phyloP scores from a whole-genome alignment of 2,888 invertebrate species.

The Ametastegia equiseti region DNA sequence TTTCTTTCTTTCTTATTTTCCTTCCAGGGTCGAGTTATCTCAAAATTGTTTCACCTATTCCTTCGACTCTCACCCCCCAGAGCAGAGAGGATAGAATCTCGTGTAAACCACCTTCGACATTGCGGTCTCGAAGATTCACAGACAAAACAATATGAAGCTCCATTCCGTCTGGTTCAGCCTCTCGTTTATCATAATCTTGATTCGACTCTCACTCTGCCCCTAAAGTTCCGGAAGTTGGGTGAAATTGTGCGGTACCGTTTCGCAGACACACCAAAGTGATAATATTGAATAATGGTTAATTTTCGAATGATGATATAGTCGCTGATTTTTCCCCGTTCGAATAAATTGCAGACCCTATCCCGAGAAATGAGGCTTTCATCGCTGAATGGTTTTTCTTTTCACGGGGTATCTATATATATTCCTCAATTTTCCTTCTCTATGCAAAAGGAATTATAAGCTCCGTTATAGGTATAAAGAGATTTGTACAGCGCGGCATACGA shows the following conservation, averaged over 20 bases:
- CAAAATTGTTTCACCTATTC: constrained; percentile 38
- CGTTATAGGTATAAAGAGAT: no score
- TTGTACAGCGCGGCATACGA: not conserved
- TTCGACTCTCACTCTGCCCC: not conserved
- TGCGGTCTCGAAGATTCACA: constrained; percentile 31
- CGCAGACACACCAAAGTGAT: no score
- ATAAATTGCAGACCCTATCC: no score
- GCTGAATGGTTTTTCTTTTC: not conserved
- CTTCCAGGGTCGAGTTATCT: constrained; percentile 8
- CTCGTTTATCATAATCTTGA: not conserved
- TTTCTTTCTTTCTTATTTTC: no score
- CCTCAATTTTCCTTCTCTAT: not conserved
- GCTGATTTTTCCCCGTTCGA: no score
- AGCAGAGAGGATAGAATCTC: not conserved
- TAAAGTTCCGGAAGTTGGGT: no score
- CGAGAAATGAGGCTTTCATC: no score
- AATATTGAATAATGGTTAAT: no score
- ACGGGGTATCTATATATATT: not conserved
- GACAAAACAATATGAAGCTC: not conserved
- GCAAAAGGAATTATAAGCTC: not conserved
- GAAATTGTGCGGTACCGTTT: not conserved
- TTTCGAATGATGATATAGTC: no score
- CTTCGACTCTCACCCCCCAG: not conserved
- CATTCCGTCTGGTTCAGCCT: not conserved
- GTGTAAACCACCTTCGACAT: not conserved